Evolutionary conservation across 2,113 vertebrate genomes (phyloP).

Genomic region (Helogale parvula): DNA sequence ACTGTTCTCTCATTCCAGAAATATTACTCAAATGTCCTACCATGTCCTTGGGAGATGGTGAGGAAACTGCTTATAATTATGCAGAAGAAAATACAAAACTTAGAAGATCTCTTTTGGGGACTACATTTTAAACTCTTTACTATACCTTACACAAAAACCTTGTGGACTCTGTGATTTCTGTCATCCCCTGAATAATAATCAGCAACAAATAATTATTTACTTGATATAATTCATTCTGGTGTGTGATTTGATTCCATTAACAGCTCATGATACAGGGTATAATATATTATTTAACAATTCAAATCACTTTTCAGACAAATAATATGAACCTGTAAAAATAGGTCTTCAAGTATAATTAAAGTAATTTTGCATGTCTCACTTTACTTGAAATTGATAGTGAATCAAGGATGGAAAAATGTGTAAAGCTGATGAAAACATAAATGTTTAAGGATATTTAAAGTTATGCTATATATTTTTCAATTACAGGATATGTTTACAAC

Average conservation of each 20-base stretch:
- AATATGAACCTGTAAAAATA: background rate
- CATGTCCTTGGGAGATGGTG: background rate
- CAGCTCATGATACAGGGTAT: background rate
- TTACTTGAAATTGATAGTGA: background rate
- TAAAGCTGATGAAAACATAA: background rate
- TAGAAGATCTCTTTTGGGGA: background rate
- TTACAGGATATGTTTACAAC: background rate
- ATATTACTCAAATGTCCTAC: background rate
- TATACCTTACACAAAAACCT: background rate
- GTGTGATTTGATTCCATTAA: background rate
- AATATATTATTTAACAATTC: background rate
- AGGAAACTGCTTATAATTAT: background rate
- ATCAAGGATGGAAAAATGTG: background rate
- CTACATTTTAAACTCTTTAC: background rate
- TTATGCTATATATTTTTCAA: background rate
- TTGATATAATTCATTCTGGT: background rate
- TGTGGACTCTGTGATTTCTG: background rate
- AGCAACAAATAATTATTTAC: background rate
- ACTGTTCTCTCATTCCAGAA: background rate
- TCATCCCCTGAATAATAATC: background rate
- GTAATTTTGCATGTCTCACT: background rate
- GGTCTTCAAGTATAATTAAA: background rate
- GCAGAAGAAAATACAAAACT: background rate
- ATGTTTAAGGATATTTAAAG: background rate
- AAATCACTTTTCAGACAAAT: conserved; percentile 22